phyloP scores from a whole-genome alignment of 2,888 invertebrate genomes.

The Hirtodrosophila confusa region DNA sequence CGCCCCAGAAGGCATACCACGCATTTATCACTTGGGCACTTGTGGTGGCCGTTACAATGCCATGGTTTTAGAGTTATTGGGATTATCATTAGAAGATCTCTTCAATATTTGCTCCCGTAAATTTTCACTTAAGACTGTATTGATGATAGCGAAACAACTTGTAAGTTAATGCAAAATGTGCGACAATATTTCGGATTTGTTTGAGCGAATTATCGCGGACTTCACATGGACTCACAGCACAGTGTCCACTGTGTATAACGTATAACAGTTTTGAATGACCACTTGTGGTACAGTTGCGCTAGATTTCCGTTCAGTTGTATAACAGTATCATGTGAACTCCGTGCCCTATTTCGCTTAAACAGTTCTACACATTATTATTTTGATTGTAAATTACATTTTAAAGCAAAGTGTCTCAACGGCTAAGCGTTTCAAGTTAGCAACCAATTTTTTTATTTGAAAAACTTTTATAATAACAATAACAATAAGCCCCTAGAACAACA shows the following conservation, averaged over 20 bases:
- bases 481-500: constrained; percentile 16
- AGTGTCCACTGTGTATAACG: constrained; percentile 7
- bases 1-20: constrained; percentile 96
- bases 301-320: background rate
- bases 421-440: constrained; percentile 55
- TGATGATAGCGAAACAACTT: constrained; percentile 99
- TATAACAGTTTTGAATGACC: background rate
- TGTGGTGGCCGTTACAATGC: constrained; percentile 99
- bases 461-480: constrained; percentile 5
- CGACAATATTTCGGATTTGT: constrained; percentile 9
- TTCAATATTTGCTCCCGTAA: constrained; percentile 99
- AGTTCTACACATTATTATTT: constrained; percentile 33
- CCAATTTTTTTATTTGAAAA: constrained; percentile 10
- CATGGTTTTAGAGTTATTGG: constrained; percentile 99
- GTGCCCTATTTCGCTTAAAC: constrained; percentile 22
- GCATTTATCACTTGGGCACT: constrained; percentile 99
- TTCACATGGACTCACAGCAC: constrained; percentile 18
- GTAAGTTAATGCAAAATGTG: constrained; percentile 86
- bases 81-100: constrained; percentile 99
- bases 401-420: constrained; percentile 81
- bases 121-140: constrained; percentile 98
- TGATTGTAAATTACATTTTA: constrained; percentile 48
- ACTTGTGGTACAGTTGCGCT: too few species aligned
- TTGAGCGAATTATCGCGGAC: constrained; percentile 29
- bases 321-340: constrained; percentile 28